Conservation (phyloP, 30 jellyfish, hydroid and myxozoan genomes). For the Cassiopea andromeda region DNA sequence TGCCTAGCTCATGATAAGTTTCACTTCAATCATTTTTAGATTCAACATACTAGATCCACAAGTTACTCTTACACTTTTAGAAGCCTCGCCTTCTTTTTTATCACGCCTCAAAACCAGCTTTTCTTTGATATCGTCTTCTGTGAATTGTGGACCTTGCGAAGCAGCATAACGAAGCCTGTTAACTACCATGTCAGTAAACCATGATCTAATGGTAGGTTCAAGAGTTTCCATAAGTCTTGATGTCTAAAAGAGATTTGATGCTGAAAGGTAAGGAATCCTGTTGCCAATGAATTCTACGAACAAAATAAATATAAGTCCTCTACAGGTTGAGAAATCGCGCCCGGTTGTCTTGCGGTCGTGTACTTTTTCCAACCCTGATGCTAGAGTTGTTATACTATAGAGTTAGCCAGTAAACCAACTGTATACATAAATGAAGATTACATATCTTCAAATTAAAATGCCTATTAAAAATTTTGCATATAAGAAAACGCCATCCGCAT, state of each 20-base stretch:
- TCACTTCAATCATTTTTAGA: neutral
- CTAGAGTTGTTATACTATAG: too few species aligned
- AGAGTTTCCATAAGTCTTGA: slow-evolving; percentile 19
- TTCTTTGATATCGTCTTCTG: slow-evolving; percentile 24
- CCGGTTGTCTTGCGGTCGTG: too few species aligned
- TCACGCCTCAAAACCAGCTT: neutral
- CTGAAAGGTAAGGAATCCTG: neutral
- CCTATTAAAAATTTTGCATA: too few species aligned
- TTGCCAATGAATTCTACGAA: too few species aligned
- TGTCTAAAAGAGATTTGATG: neutral
- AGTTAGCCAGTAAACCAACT: too few species aligned
- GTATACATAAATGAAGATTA: too few species aligned
- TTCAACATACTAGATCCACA: neutral
- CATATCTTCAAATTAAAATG: too few species aligned
- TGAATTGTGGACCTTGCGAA: slow-evolving; percentile 24
- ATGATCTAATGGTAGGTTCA: slow-evolving; percentile 28
- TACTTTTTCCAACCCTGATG: too few species aligned
- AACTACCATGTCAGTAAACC: slow-evolving; percentile 24
- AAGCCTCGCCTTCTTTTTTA: slow-evolving; percentile 13
- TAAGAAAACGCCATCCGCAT: too few species aligned
- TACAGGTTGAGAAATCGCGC: too few species aligned
- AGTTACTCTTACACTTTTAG: slow-evolving; percentile 7
- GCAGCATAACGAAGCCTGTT: slow-evolving; percentile 53
- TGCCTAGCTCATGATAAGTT: too few species aligned
- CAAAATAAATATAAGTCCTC: too few species aligned